Conservation (phyloP, 1,140 invertebrate genomes). For the Papilio polyxenes region DNA sequence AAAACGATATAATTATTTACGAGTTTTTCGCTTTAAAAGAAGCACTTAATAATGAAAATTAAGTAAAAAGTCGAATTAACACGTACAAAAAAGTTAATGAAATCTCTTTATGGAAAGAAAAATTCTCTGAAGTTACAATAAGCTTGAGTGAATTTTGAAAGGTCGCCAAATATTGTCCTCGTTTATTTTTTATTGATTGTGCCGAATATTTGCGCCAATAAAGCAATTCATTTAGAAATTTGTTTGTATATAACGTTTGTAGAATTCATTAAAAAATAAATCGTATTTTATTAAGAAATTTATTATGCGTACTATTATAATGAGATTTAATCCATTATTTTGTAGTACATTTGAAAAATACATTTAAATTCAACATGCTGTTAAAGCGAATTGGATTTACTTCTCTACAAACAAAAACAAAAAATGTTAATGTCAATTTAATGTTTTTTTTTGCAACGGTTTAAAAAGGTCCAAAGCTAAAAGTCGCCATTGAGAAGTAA, state of each 20-base stretch:
- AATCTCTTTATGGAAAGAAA: conserved; percentile 5
- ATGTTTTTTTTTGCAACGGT: no score
- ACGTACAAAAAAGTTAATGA: conserved; percentile 9
- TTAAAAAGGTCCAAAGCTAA: neutral
- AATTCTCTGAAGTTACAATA: neutral
- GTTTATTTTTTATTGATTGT: conserved; percentile 7
- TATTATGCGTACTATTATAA: neutral
- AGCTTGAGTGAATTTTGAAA: neutral
- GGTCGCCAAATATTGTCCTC: neutral
- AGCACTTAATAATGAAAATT: neutral
- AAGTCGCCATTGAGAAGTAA: neutral
- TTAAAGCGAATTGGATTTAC: neutral
- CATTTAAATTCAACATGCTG: no score
- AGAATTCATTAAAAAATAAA: neutral
- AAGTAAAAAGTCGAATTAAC: neutral
- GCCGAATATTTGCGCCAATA: neutral
- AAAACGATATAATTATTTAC: neutral
- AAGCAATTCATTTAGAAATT: neutral
- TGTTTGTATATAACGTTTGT: neutral
- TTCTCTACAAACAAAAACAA: no score
- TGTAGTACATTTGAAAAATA: no score
- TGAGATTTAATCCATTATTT: no score
- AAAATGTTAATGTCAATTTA: no score
- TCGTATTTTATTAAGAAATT: neutral
- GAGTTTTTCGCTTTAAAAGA: neutral